Base-by-base conservation (phyloP, 2,113 vertebrate species). In the Rhynchomys soricoides region DNA sequence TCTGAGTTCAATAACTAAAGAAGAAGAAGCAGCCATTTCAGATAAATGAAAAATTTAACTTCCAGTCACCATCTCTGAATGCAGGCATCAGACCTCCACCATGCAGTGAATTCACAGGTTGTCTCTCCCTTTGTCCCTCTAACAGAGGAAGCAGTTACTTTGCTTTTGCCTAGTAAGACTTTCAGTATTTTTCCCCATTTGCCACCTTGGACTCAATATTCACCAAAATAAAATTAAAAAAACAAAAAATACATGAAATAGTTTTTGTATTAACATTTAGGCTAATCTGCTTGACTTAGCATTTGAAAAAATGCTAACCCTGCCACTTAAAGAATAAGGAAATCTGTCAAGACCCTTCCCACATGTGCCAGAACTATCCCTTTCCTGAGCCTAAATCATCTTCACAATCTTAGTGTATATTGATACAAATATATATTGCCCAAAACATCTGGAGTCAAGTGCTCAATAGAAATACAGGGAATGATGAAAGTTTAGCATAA, bases 1-100 rank as follows among this genome's bases (percentile, higher is more conserved):
- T 57, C 40, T 86, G 48, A 81, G 86, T 91, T 97, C 78, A n/a
- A 45, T 71, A 85, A 95, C 78, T 96, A 96, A 93, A 90, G 82
- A 93, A 79, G n/a, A 78, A 95, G 91, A 95, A 34, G 59, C n/a
- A 93, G 29, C 45, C 70, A 87, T 95, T 75, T 91, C 40, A 79
- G 82, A 64, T 95, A 96, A 97, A 94, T 50, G 45, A 66, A 93
- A 93, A 91, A 45, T 55, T 86, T 7, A 90, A 86, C 82, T 78
- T 96, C 88, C 73, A 90, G 3, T 96, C 87, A 78, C 29, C 45
- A 34, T 83, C 93, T 96, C 86, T 94, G 55, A 66, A 77, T 70
- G 59, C 45, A 78, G 29, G 3, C 13, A 1, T 93, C 71, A 62
- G 57, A 89, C 89, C 34, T 55, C 83, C 78, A 93, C 87, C 37